Conservation (phyloP, 1,140 invertebrate species). For the Laupala kohalensis region DNA sequence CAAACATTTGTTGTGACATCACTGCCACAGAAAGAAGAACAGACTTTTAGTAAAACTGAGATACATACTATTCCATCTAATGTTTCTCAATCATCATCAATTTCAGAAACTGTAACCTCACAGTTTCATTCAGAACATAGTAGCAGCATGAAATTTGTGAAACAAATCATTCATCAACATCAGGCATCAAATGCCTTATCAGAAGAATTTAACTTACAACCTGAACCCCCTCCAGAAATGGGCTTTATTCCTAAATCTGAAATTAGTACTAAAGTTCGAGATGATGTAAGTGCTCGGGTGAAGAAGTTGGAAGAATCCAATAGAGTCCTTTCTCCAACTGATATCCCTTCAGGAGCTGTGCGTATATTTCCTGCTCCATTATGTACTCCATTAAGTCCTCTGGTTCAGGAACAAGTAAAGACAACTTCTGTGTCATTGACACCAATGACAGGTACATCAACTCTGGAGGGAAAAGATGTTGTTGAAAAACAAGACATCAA, state of each 20-base stretch:
- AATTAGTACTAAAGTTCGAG: constrained; percentile 28
- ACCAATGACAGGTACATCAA: background rate
- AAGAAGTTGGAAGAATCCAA: constrained; percentile 48
- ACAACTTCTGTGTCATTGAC: too few species aligned
- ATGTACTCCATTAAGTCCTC: too few species aligned
- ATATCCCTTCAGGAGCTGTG: constrained; percentile 47
- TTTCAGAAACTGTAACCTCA: background rate
- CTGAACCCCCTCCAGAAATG: constrained; percentile 59
- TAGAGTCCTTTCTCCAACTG: constrained; percentile 36
- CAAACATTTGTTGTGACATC: background rate
- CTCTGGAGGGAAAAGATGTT: background rate
- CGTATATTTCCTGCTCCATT: constrained; percentile 38
- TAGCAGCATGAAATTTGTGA: background rate
- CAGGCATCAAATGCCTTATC: constrained; percentile 19
- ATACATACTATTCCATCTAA: background rate
- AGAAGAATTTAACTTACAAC: constrained; percentile 42
- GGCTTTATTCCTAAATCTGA: constrained; percentile 42
- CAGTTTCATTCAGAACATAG: background rate
- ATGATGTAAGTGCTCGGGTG: constrained; percentile 43
- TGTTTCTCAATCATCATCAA: background rate
- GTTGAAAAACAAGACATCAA: background rate
- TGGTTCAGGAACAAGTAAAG: too few species aligned
- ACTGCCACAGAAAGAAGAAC: background rate
- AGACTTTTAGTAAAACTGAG: background rate
- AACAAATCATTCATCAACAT: background rate